phyloP scores from a whole-genome alignment of 2,113 vertebrate genomes.

The Mormyrus iriodes region DNA sequence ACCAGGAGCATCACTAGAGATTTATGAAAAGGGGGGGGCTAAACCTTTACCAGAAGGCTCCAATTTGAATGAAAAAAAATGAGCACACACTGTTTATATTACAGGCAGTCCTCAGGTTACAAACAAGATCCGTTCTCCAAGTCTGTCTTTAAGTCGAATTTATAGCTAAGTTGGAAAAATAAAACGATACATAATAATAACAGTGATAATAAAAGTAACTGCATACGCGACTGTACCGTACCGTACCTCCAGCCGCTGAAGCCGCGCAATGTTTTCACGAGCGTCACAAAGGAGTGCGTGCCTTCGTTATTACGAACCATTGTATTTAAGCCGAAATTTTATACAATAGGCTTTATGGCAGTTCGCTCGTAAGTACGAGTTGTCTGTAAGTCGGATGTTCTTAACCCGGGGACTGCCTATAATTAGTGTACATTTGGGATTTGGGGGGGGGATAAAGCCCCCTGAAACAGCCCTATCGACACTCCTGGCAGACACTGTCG shows the following conservation, averaged over 20 bases:
- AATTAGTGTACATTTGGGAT: not conserved
- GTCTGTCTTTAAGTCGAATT: not conserved
- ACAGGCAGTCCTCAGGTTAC: not conserved
- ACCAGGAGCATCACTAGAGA: not conserved
- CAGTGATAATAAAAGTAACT: not conserved
- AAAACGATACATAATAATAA: not conserved
- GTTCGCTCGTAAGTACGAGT: not conserved
- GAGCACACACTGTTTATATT: not conserved
- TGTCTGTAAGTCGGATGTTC: not conserved
- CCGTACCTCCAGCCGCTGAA: not conserved
- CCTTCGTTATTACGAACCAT: not conserved
- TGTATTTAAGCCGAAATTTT: not conserved
- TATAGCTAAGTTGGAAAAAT: not conserved
- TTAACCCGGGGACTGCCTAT: not conserved
- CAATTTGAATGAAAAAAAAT: not conserved
- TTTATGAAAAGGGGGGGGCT: not conserved
- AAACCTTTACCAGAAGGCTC: not conserved
- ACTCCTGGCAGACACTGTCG: not conserved
- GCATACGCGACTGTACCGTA: not conserved
- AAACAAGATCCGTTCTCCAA: not conserved
- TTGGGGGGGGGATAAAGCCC: not conserved
- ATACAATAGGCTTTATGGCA: not conserved
- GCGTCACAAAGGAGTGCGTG: not conserved
- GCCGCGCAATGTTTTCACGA: not conserved
- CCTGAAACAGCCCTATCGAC: not conserved